These are phyloP conservation scores for Trissonchulus latispiculum DNA, from an alignment of 2,888 invertebrate genomes.

Conservation along the genomic window DNA sequence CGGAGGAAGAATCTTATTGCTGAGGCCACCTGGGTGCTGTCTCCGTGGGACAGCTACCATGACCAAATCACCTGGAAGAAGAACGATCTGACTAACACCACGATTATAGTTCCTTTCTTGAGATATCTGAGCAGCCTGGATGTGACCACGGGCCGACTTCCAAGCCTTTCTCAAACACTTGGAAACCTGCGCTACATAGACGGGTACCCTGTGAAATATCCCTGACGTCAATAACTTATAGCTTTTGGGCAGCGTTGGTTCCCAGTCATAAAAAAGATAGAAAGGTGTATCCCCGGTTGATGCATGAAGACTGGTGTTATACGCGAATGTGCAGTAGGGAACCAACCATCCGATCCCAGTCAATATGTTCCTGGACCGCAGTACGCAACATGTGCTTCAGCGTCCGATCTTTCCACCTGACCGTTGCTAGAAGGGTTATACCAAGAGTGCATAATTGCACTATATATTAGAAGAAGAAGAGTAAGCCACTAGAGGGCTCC, in stretches of 20 bases:
- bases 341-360: neutral
- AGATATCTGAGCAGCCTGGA: neutral
- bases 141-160: neutral
- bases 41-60: neutral
- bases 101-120: neutral
- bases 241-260: neutral
- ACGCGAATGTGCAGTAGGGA: neutral
- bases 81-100: neutral
- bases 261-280: neutral
- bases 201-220: neutral
- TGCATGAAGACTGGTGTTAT: neutral
- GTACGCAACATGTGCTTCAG: neutral
- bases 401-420: neutral
- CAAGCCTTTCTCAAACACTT: neutral
- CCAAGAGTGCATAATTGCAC: too few relatives aligned
- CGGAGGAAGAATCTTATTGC: too few relatives aligned
- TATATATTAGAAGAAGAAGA: too few relatives aligned
- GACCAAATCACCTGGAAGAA: neutral
- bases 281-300: conserved; percentile 13
- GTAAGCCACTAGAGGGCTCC: too few relatives aligned
- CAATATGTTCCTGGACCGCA: neutral
- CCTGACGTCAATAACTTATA: too few relatives aligned
- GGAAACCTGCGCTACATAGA: neutral
- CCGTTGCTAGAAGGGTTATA: neutral
- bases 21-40: too few relatives aligned